Base-by-base conservation (phyloP, 2,797 vertebrate species). In the Tapera naevia region DNA sequence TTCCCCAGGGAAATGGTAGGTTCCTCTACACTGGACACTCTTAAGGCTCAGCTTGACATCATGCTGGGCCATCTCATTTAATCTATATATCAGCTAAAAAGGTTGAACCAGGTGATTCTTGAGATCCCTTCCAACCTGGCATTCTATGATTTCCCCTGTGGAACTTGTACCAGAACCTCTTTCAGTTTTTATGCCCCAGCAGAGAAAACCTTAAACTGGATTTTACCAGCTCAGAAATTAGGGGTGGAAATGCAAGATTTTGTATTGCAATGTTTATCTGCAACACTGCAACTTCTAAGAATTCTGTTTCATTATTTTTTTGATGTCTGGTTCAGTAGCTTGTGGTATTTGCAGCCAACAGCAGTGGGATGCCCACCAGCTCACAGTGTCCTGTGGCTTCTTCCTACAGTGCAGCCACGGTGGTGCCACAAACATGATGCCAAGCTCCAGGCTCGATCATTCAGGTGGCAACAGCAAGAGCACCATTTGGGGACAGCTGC, bases 341-440 rank as follows among this genome's bases (percentile, higher is more conserved):
- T 48, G 11, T 35, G 37, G 53, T 39, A 21, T 28, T 62, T 30
- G 57, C 51, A 21, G 51, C 14, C 70, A 19, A 17, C 9, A 21
- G 2, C 21, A 22, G 43, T 6, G 27, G 35, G 62, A 81, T 21
- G 9, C 2, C 0, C 21, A 4, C 12, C 19, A 27, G 46, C 15
- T 53, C 43, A 0, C 4, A 39, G 28, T 5, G 16, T 19, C 48
- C 24, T 0, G 1, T 7, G 51, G n/a, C 60, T 32, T 56, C 37
- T 35, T 60, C 19, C 27, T 14, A 10, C 25, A 25, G 14, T 21
- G 27, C 13, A 32, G 50, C 58, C 10, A 18, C 13, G 19, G 9
- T 2, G 5, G 22, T 54, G 41, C 24, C 41, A 15, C 2, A 5
- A 16, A 41, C 1, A 0, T 9, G 39, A 51, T 13, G 66, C 37